Evolutionary conservation across 2,888 invertebrate species (phyloP).

Genomic region (Drosophila putrida): DNA sequence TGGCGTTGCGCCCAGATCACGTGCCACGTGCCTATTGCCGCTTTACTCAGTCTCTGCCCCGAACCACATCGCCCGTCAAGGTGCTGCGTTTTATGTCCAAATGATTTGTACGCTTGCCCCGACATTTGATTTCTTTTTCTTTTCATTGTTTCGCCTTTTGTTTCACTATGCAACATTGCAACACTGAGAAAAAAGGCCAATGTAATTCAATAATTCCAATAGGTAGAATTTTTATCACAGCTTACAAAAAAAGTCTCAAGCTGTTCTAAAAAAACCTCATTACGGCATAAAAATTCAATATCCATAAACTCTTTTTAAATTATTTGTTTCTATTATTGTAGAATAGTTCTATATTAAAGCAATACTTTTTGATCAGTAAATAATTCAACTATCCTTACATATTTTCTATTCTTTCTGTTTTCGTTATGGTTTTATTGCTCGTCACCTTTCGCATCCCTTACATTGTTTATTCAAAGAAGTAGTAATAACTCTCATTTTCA

Average conservation of each 20-base stretch:
- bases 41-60: constrained; percentile 9
- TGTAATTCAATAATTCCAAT: neutral
- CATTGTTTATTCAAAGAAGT: no score
- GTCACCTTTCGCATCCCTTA: no score
- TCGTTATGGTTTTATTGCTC: no score
- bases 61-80: constrained; percentile 55
- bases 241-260: neutral
- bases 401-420: no score
- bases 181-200: constrained; percentile 13
- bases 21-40: constrained; percentile 65
- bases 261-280: no score
- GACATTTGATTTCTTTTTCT: constrained; percentile 70
- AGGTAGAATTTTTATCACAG: neutral
- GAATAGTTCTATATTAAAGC: no score
- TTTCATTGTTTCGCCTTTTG: constrained; percentile 55
- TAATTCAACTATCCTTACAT: no score
- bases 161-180: constrained; percentile 33
- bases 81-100: constrained; percentile 77
- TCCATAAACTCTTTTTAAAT: no score
- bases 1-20: constrained; percentile 53
- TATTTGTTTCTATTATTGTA: no score
- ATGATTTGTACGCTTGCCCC: constrained; percentile 71
- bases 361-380: no score
- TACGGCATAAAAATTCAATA: no score
- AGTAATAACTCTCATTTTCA: neutral